These are phyloP conservation scores for Trachelus tabidus DNA, from an alignment of 2,888 invertebrate species.

Conservation along the genomic window DNA sequence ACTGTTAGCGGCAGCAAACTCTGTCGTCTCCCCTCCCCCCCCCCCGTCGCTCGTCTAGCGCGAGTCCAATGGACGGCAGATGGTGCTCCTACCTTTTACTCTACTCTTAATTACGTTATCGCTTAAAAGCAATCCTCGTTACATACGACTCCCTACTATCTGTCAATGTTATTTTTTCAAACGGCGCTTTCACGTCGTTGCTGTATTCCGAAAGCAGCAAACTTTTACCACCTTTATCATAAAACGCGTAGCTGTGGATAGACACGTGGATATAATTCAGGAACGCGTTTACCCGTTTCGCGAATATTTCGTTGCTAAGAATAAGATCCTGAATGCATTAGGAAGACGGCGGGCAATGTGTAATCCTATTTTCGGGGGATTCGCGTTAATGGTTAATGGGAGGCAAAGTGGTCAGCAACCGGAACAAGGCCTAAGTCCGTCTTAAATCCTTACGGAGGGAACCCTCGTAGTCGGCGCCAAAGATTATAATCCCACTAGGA, in stretches of 20 bases:
- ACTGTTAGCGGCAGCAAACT: neutral
- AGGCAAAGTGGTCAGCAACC: constrained; percentile 66
- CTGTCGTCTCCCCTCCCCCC: neutral
- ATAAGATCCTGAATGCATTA: neutral
- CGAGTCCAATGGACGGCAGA: constrained; percentile 24
- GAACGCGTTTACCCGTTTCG: neutral
- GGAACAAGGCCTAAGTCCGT: constrained; percentile 66
- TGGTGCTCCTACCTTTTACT: constrained; percentile 28
- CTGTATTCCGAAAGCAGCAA: neutral
- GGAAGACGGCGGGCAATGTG: neutral
- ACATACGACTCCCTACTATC: neutral
- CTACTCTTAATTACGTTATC: constrained; percentile 36
- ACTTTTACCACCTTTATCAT: neutral
- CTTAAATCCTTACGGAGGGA: constrained; percentile 62
- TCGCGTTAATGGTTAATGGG: constrained; percentile 66
- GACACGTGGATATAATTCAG: too few relatives aligned
- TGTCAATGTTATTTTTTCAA: neutral
- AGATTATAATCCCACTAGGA: constrained; percentile 59
- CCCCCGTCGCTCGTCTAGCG: neutral
- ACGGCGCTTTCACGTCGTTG: neutral
- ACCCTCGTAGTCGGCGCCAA: constrained; percentile 52
- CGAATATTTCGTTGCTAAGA: neutral
- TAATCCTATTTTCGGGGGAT: constrained; percentile 65
- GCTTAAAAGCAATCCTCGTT: constrained; percentile 32
- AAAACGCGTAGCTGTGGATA: too few relatives aligned